These are phyloP conservation scores for Passerina amoena DNA, from an alignment of 2,113 vertebrate genomes.

Conservation along the genomic window DNA sequence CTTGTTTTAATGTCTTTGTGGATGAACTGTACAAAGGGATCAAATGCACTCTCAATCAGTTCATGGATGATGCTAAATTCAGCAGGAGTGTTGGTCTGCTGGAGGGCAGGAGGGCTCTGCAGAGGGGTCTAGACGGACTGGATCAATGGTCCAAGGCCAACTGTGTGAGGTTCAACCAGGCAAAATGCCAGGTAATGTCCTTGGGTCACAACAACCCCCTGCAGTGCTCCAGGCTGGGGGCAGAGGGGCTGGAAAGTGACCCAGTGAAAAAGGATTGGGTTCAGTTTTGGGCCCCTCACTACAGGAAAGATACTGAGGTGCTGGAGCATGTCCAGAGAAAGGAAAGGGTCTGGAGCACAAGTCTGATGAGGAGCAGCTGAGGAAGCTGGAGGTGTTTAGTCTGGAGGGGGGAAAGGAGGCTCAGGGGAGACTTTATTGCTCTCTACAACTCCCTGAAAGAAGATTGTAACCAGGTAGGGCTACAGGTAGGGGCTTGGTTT, in stretches of 20 bases:
- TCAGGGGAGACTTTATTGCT: neutral
- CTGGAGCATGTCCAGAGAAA: neutral
- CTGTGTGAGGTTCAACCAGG: neutral
- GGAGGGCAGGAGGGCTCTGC: neutral
- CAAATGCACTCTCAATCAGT: accelerated
- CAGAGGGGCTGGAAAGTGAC: neutral
- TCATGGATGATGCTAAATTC: accelerated
- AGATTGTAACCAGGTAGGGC: too few species aligned
- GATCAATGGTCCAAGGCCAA: neutral
- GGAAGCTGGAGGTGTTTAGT: neutral
- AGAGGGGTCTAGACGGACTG: neutral
- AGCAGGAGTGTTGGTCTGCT: neutral
- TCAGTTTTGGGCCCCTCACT: neutral
- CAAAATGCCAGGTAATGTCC: accelerated
- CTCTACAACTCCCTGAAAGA: neutral
- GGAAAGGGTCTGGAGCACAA: neutral
- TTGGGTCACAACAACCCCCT: neutral
- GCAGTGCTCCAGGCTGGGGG: neutral
- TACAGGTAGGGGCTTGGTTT: too few species aligned
- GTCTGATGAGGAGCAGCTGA: neutral
- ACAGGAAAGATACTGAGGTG: neutral
- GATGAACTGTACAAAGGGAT: neutral
- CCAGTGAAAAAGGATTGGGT: neutral
- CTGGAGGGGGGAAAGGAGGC: neutral
- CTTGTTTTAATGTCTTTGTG: neutral